Evolutionary conservation across 1,140 invertebrate genomes (phyloP).

Genomic region (Euwallacea similis): DNA sequence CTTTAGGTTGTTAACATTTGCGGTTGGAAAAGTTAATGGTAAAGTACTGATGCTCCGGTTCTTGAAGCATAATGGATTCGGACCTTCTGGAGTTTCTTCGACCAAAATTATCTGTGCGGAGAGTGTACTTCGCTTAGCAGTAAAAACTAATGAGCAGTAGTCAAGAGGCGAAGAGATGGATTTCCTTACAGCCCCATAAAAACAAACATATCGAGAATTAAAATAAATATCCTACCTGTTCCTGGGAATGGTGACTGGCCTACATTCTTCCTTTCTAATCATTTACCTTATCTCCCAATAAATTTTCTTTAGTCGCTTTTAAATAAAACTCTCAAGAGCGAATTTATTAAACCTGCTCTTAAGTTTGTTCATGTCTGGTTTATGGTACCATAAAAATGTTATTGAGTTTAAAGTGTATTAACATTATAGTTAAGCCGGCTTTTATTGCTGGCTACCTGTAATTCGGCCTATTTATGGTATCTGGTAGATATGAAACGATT

Average conservation of each 20-base stretch:
- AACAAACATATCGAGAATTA: no score
- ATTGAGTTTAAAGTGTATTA: background rate
- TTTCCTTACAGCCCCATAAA: no score
- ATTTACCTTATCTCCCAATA: background rate
- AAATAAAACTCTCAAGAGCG: background rate
- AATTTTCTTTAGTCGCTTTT: background rate
- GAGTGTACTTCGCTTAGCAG: no score
- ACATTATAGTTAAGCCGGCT: background rate
- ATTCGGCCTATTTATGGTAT: background rate
- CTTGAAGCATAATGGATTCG: background rate
- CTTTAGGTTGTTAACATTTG: conserved; percentile 12
- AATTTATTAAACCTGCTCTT: background rate
- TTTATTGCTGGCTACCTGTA: conserved; percentile 2
- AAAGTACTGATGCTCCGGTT: background rate
- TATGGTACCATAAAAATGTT: background rate
- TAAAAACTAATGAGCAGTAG: no score
- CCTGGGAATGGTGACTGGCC: background rate
- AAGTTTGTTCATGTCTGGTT: background rate
- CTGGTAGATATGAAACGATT: no score
- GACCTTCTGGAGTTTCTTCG: no score
- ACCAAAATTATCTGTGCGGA: no score
- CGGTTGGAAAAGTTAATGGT: conserved; percentile 1
- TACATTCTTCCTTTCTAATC: conserved; percentile 1
- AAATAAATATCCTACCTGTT: background rate
- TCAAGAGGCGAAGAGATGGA: no score